These are phyloP conservation scores for Mus spicilegus DNA, from an alignment of 2,113 vertebrate species.

Conservation along the genomic window DNA sequence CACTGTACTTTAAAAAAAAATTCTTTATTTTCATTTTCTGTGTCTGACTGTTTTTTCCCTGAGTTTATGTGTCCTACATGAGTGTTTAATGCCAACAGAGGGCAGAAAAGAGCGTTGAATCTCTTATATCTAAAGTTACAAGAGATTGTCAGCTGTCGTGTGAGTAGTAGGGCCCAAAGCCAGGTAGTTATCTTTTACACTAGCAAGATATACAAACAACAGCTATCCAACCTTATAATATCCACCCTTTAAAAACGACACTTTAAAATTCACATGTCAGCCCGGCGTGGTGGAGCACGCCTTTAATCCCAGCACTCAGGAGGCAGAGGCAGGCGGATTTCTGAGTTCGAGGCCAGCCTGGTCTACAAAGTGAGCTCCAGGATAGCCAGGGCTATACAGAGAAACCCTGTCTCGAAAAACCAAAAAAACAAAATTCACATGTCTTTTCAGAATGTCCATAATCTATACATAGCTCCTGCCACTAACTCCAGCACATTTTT, in stretches of 20 bases:
- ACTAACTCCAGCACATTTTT: not conserved
- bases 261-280: not conserved
- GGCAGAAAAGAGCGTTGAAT: not conserved
- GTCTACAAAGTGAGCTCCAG: too few species aligned
- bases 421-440: not conserved
- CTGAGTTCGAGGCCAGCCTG: too few species aligned
- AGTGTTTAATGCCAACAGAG: not conserved
- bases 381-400: too few species aligned
- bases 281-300: too few species aligned
- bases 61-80: not conserved
- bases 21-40: too few species aligned
- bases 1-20: too few species aligned
- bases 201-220: not conserved
- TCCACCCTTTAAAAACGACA: not conserved
- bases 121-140: not conserved
- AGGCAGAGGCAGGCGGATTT: too few species aligned
- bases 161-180: not conserved
- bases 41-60: not conserved
- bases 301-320: too few species aligned
- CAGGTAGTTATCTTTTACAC: not conserved
- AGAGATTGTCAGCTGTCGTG: not conserved
- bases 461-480: not conserved
- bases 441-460: not conserved
- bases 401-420: too few species aligned
- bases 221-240: too few species aligned